Percentiles rank a stretch among this genome's conserved stretches.
Conservation (phyloP, 2,888 invertebrate genomes). For the Spisula subtruncata region DNA sequence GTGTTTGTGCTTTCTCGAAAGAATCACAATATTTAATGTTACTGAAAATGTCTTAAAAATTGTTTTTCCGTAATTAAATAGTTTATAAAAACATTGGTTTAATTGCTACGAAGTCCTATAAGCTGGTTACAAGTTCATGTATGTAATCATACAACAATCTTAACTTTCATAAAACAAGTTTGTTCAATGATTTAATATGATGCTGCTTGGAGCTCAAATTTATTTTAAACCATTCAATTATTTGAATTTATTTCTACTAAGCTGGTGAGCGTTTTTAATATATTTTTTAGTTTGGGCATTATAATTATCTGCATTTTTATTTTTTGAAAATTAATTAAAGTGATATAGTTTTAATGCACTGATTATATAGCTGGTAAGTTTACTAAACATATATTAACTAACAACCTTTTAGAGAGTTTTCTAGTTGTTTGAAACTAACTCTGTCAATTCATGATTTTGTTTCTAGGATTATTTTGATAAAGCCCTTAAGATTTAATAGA, state of each 20-base stretch:
- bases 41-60: background rate
- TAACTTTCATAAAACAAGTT: background rate
- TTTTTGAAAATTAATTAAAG: background rate
- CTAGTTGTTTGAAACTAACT: too few relatives aligned
- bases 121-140: background rate
- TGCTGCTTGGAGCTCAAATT: background rate
- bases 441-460: background rate
- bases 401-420: too few relatives aligned
- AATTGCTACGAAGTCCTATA: background rate
- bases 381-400: background rate
- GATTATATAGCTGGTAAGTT: background rate
- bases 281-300: background rate
- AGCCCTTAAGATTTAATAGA: too few relatives aligned
- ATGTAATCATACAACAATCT: background rate
- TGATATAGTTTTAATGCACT: background rate
- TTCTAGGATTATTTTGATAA: background rate
- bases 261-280: background rate
- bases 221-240: background rate
- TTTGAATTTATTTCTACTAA: background rate
- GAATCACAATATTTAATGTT: background rate
- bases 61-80: background rate
- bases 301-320: background rate
- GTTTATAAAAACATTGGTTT: background rate
- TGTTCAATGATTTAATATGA: background rate
- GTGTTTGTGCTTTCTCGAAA: constrained; percentile 29